Percentiles rank a stretch among this genome's conserved stretches.
Evolutionary conservation across 2,113 vertebrate species (phyloP).

Genomic region (Cairina moschata): DNA sequence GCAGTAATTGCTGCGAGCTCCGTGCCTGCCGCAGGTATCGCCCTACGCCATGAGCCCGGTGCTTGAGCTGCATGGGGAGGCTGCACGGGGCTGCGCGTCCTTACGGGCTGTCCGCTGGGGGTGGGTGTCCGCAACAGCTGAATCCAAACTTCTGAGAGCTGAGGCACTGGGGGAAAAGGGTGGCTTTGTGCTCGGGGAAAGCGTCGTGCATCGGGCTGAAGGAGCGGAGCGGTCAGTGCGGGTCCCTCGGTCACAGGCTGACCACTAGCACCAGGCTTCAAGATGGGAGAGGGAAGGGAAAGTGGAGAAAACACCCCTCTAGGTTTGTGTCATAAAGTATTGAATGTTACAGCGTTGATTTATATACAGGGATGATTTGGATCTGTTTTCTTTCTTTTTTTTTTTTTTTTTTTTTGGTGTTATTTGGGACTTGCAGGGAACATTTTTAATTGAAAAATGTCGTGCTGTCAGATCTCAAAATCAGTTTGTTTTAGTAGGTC

Average conservation of each 20-base stretch:
- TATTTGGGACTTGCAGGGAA: neutral
- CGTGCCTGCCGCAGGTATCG: fast-evolving
- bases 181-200: neutral
- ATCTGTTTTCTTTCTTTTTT: neutral
- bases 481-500: neutral
- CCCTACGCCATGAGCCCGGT: fast-evolving
- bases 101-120: neutral
- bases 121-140: neutral
- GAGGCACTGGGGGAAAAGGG: neutral
- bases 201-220: fast-evolving
- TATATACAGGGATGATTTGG: neutral
- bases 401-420: neutral
- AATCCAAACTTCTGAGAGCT: neutral
- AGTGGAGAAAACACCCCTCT: fast-evolving
- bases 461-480: neutral
- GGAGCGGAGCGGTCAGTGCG: neutral
- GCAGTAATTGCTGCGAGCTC: neutral
- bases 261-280: neutral
- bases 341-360: neutral
- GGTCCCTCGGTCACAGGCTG: neutral
- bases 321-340: neutral
- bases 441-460: neutral
- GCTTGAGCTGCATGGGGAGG: neutral
- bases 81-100: neutral
- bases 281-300: neutral